These are phyloP conservation scores for Ptiloglossa arizonensis DNA, from an alignment of 1,140 invertebrate species.

Conservation along the genomic window DNA sequence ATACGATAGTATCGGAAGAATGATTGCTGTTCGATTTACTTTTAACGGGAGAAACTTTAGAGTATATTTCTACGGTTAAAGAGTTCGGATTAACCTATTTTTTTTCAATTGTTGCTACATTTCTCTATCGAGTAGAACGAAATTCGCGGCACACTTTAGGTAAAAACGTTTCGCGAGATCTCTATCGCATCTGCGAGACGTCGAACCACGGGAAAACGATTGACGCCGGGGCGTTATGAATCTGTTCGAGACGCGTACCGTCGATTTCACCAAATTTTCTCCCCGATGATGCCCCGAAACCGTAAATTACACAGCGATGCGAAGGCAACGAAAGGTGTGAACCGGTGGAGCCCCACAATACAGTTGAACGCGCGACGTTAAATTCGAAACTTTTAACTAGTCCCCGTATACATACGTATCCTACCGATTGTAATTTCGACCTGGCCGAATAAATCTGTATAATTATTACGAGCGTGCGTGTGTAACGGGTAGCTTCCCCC, in stretches of 20 bases:
- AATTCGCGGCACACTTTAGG: too few relatives aligned
- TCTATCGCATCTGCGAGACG: too few relatives aligned
- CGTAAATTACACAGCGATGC: constrained; percentile 60
- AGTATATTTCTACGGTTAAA: too few relatives aligned
- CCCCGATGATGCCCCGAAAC: constrained; percentile 9
- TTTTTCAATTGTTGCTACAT: too few relatives aligned
- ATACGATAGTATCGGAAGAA: too few relatives aligned
- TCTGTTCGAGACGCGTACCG: background rate
- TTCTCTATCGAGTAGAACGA: too few relatives aligned
- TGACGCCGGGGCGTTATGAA: background rate
- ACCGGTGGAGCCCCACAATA: constrained; percentile 45
- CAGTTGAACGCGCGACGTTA: constrained; percentile 43
- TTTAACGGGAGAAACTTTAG: too few relatives aligned
- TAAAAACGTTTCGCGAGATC: too few relatives aligned
- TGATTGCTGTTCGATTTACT: too few relatives aligned
- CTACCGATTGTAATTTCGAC: constrained; percentile 59
- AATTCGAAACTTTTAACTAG: constrained; percentile 63
- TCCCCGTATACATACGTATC: constrained; percentile 29
- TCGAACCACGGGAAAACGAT: background rate
- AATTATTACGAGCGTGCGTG: constrained; percentile 67
- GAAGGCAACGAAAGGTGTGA: constrained; percentile 66
- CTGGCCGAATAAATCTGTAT: constrained; percentile 72
- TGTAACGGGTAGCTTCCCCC: constrained; percentile 59
- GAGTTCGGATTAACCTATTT: too few relatives aligned
- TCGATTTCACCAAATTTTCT: background rate